Evolutionary conservation across 2,113 vertebrate species (phyloP).

Genomic region (Microcebus griseorufus): DNA sequence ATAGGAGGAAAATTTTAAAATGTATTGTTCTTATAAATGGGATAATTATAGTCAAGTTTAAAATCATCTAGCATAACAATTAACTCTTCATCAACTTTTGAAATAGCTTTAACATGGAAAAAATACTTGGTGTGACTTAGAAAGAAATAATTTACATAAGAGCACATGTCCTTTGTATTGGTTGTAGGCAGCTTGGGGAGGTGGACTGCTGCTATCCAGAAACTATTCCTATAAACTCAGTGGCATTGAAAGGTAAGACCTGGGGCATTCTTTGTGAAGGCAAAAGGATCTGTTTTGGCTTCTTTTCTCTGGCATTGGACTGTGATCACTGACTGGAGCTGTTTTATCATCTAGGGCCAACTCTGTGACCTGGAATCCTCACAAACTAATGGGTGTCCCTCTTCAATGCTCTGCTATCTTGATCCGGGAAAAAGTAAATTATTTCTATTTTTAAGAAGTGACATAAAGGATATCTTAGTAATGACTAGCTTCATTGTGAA

Average conservation of each 20-base stretch:
- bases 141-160: not conserved
- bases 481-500: not conserved
- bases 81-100: constrained; percentile 15
- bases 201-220: constrained; percentile 80
- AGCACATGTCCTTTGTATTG: not conserved
- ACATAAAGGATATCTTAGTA: not conserved
- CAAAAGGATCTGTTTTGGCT: not conserved
- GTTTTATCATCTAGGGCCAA: constrained; percentile 71
- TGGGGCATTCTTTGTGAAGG: not conserved
- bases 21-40: constrained; percentile 7
- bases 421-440: constrained; percentile 80
- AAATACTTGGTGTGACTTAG: not conserved
- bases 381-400: constrained; percentile 85
- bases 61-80: constrained; percentile 40
- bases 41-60: constrained; percentile 21
- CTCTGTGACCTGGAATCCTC: constrained; percentile 88
- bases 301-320: not conserved
- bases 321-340: not conserved
- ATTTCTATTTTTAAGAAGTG: not conserved
- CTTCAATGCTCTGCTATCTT: constrained; percentile 86
- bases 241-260: constrained; percentile 82
- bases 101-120: not conserved
- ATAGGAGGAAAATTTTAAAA: not conserved
- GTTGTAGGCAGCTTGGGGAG: constrained; percentile 84
- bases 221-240: constrained; percentile 81